Percentiles rank a stretch among this genome's conserved stretches.
Evolutionary conservation across 2,888 invertebrate genomes (phyloP).

Genomic region (Andrena minutula): DNA sequence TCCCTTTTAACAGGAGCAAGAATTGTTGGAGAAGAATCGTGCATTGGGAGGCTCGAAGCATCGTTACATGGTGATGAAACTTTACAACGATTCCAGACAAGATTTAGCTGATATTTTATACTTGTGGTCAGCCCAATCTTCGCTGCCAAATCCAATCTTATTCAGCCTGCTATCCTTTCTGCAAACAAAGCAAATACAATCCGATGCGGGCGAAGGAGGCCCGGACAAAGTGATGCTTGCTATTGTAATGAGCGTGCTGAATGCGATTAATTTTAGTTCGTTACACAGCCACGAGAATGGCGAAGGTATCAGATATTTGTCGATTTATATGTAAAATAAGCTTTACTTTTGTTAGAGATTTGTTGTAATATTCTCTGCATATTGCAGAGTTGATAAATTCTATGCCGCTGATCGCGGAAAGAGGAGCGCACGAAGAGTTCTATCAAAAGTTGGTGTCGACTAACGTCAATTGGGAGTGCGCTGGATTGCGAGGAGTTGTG

Average conservation of each 20-base stretch:
- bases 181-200: slow-evolving; percentile 78
- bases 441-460: slow-evolving; percentile 87
- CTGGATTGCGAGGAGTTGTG: slow-evolving; percentile 87
- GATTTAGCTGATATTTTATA: slow-evolving; percentile 91
- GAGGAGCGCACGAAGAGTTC: slow-evolving; percentile 85
- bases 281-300: slow-evolving; percentile 91
- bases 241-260: slow-evolving; percentile 93
- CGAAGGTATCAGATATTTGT: slow-evolving; percentile 84
- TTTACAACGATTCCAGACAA: slow-evolving; percentile 91
- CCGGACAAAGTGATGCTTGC: slow-evolving; percentile 93
- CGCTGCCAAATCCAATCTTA: slow-evolving; percentile 90
- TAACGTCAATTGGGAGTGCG: slow-evolving; percentile 86
- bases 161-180: slow-evolving; percentile 86
- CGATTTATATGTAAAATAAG: background rate
- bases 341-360: background rate
- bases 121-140: slow-evolving; percentile 91
- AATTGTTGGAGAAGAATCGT: slow-evolving; percentile 93
- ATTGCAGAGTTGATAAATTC: slow-evolving; percentile 80
- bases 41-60: slow-evolving; percentile 96
- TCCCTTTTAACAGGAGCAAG: slow-evolving; percentile 86
- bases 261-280: slow-evolving; percentile 93
- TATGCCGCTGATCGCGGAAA: slow-evolving; percentile 81
- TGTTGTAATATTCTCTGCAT: background rate
- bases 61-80: slow-evolving; percentile 91
- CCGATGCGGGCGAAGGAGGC: slow-evolving; percentile 88